phyloP scores from a whole-genome alignment of 2,797 vertebrate species.

The Craterocephalus amniculus region DNA sequence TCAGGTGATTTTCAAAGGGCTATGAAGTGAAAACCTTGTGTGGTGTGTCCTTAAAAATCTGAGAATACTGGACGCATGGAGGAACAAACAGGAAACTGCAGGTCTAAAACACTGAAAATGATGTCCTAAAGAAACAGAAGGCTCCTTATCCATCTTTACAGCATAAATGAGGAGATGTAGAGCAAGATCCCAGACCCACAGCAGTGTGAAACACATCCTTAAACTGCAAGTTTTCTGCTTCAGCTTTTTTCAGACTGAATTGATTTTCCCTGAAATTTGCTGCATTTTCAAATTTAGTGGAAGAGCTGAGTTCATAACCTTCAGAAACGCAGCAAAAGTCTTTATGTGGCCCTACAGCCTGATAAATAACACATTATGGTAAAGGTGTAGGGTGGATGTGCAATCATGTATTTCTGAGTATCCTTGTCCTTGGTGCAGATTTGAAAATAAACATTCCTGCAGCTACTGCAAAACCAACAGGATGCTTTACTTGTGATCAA shows the following conservation, averaged over 20 bases:
- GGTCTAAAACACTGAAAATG: too few relatives aligned
- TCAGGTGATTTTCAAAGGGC: neutral
- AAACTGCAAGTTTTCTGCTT: neutral
- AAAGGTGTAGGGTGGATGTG: neutral
- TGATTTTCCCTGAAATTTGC: neutral
- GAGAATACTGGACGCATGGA: neutral
- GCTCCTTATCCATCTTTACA: too few relatives aligned
- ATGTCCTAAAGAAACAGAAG: too few relatives aligned
- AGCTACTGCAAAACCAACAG: neutral
- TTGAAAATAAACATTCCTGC: slow-evolving; percentile 17
- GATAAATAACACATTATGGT: slow-evolving; percentile 31
- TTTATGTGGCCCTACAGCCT: slow-evolving; percentile 11
- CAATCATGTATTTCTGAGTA: neutral
- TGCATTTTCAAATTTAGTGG: slow-evolving; percentile 6
- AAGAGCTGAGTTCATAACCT: slow-evolving; percentile 17
- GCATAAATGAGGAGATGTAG: too few relatives aligned
- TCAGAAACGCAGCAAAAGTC: slow-evolving; percentile 12
- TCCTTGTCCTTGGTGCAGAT: neutral
- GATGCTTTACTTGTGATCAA: neutral
- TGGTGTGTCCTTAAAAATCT: neutral
- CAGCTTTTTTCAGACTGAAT: too few relatives aligned
- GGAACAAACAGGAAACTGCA: neutral
- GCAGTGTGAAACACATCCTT: neutral
- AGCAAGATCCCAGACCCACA: too few relatives aligned
- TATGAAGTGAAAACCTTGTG: neutral